Evolutionary conservation across 2,113 vertebrate genomes (phyloP), one percentile per base, ranked within the genome.

Genomic region (Kryptolebias marmoratus): DNA sequence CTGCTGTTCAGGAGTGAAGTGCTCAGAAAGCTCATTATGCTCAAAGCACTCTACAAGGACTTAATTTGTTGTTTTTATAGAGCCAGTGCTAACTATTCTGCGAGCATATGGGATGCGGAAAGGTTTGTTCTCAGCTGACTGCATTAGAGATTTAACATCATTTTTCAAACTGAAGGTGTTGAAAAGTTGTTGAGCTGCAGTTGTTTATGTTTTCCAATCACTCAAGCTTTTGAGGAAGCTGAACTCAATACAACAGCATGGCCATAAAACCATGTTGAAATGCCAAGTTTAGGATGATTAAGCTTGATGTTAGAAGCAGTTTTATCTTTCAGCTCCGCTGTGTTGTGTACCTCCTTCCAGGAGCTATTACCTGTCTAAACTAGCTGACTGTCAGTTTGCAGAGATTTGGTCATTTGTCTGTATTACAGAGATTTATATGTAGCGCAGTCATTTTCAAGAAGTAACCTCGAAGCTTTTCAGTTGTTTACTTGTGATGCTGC

Each of bases 401-500:
- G 22, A 22, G 54, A 42, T 64, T 5, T 42, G 10, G 39, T 42
- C 4, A 36, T 36, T 36, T 4, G 3, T 36, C 32, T 36, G 32
- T 36, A 36, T 4, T 36, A 7, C 3, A 36, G 32, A 36, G 32
- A 36, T 36, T 47, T 31, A 28, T 56, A 30, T 10, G 22, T 15
- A 11, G 4, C 22, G 44, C 58, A 27, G 45, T 87, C 71, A 70
- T 90, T 82, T 85, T 81, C 77, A 6, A 86, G 71, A 56, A 39
- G 49, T 47, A 11, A 30, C 69, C 32, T 82, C 53, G 87, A 61
- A 73, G 64, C 82, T 60, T n/a, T 53, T 73, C 32, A 90, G 93
- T 89, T 94, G 91, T 94, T 92, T 84, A 79, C 27, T 57, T 75
- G 72, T 88, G 89, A 92, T 91, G 91, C 85, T 73, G 80, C 89